A percentile compares a stretch with the other conserved stretches of the same genome.
phyloP scores from a whole-genome alignment of 2,113 vertebrate species.

The Forbesichthys papilliferus region DNA sequence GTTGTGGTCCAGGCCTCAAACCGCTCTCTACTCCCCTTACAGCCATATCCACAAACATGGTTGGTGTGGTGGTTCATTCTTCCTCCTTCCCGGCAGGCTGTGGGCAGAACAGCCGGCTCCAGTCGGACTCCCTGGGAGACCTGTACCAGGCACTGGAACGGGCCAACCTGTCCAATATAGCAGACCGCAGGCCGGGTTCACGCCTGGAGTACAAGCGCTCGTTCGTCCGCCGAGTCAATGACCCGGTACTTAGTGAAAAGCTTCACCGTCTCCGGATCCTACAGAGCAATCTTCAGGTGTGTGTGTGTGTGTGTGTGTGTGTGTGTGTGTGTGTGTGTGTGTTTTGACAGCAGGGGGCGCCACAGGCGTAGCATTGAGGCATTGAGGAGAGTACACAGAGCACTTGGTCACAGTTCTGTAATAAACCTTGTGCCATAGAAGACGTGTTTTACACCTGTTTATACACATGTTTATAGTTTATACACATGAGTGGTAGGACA shows the following conservation, averaged over 20 bases:
- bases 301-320: background rate
- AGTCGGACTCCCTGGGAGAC: slow-evolving; percentile 91
- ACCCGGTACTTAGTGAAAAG: slow-evolving; percentile 95
- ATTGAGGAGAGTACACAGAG: too few relatives aligned
- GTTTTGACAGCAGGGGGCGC: background rate
- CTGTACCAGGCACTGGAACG: slow-evolving; percentile 93
- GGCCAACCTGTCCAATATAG: slow-evolving; percentile 87
- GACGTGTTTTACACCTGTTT: too few relatives aligned
- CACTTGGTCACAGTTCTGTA: background rate
- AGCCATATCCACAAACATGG: too few relatives aligned
- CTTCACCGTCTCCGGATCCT: slow-evolving; percentile 94
- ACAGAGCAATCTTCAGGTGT: slow-evolving; percentile 96
- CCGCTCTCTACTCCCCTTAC: too few relatives aligned
- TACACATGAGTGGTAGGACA: too few relatives aligned
- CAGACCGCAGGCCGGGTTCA: slow-evolving; percentile 86
- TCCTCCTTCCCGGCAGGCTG: slow-evolving; percentile 46
- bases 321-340: background rate
- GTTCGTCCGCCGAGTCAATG: slow-evolving; percentile 91
- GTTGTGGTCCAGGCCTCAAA: too few relatives aligned
- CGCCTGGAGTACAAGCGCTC: slow-evolving; percentile 94
- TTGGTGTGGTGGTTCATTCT: background rate
- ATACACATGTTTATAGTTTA: too few relatives aligned
- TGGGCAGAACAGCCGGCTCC: slow-evolving; percentile 79
- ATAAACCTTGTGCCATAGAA: too few relatives aligned
- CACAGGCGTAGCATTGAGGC: background rate